phyloP scores from a whole-genome alignment of 92 coral and sea anemone species.

The Umimayanthus kanabou region DNA sequence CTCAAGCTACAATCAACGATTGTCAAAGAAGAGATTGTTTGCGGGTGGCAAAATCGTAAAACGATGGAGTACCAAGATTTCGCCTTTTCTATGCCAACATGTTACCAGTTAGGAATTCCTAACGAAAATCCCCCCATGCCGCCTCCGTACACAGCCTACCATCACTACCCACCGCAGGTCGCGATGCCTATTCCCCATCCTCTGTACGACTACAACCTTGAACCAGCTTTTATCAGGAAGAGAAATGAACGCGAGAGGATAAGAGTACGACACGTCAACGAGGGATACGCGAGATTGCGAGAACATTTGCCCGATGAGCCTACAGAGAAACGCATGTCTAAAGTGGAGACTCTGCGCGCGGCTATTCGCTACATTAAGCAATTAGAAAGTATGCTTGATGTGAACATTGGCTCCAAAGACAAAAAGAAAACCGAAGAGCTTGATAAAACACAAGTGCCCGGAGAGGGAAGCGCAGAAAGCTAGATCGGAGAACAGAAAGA shows the following conservation, averaged over 20 bases:
- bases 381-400: slow-evolving; percentile 84
- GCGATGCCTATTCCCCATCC: slow-evolving; percentile 99
- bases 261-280: slow-evolving; percentile 97
- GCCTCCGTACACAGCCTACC: slow-evolving; percentile 41
- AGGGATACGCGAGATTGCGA: slow-evolving; percentile 96
- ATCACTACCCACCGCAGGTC: slow-evolving; percentile 90
- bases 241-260: slow-evolving; percentile 95
- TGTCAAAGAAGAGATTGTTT: slow-evolving; percentile 11
- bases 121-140: slow-evolving; percentile 86
- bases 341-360: slow-evolving; percentile 95
- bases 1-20: slow-evolving; percentile 4
- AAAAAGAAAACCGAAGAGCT: slow-evolving; percentile 5
- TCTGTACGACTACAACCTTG: slow-evolving; percentile 93
- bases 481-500: slow-evolving; percentile 3
- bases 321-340: slow-evolving; percentile 96
- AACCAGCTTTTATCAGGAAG: slow-evolving; percentile 96
- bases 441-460: slow-evolving; percentile 16
- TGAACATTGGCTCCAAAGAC: slow-evolving; percentile 22
- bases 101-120: slow-evolving; percentile 98
- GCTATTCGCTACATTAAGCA: slow-evolving; percentile 95
- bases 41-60: slow-evolving; percentile 37
- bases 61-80: slow-evolving; percentile 83
- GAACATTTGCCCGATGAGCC: slow-evolving; percentile 98
- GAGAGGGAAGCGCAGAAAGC: slow-evolving; percentile 19
- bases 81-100: slow-evolving; percentile 99